Percentiles rank a stretch among this genome's conserved stretches.
Conservation (phyloP, 2,888 invertebrate genomes). For the Parnassius orleans region DNA sequence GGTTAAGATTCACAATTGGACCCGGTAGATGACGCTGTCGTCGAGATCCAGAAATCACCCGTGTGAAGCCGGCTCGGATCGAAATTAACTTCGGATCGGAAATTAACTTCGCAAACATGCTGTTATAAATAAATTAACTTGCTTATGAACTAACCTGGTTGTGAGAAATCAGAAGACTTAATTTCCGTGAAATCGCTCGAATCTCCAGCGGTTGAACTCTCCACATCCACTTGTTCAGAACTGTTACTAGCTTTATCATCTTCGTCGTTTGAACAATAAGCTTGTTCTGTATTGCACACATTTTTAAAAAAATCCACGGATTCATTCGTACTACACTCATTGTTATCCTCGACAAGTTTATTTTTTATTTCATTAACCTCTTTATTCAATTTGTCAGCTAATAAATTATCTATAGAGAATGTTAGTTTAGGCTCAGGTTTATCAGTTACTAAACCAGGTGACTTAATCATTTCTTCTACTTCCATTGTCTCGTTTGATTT, state of each 20-base stretch:
- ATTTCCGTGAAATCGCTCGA: constrained; percentile 53
- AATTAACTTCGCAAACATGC: no score
- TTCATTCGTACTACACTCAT: constrained; percentile 10
- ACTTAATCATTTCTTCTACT: constrained; percentile 38
- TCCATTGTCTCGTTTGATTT: constrained; percentile 44
- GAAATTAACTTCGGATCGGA: no score
- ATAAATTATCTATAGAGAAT: constrained; percentile 69
- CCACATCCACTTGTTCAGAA: constrained; percentile 69
- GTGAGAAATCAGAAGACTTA: constrained; percentile 59
- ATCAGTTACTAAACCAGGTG: constrained; percentile 43
- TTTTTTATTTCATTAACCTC: constrained; percentile 26
- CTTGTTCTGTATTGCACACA: constrained; percentile 43
- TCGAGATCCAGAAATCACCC: no score
- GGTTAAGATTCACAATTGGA: no score
- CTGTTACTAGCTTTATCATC: constrained; percentile 53
- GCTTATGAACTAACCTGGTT: constrained; percentile 52
- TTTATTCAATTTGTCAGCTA: constrained; percentile 61
- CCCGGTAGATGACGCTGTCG: no score
- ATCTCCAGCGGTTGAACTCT: constrained; percentile 57
- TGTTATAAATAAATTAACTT: no score
- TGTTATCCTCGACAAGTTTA: constrained; percentile 26
- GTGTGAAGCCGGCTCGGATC: no score
- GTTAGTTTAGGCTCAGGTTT: constrained; percentile 58
- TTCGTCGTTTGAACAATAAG: constrained; percentile 51
- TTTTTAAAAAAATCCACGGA: constrained; percentile 29